Evolutionary conservation across 2,113 vertebrate genomes (phyloP).

Genomic region (Procavia capensis): DNA sequence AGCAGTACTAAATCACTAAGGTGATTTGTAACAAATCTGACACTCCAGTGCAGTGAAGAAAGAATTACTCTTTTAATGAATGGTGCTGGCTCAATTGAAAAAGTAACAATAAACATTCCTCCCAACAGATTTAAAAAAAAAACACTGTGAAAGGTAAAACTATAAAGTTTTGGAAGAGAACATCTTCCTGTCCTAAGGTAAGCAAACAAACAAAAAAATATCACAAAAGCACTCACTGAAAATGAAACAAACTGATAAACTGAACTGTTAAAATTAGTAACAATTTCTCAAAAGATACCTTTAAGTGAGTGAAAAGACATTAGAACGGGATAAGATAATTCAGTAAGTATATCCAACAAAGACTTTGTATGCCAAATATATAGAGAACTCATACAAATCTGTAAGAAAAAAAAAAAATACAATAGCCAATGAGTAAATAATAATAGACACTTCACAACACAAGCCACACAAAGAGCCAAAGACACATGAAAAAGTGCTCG

Average conservation of each 20-base stretch:
- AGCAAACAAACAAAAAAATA: not conserved
- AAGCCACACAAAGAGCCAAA: not conserved
- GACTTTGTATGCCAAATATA: not conserved
- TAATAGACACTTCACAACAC: not conserved
- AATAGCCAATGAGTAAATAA: conserved; percentile 18
- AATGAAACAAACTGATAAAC: not conserved
- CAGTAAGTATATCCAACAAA: not conserved
- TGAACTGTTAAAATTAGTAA: conserved; percentile 3
- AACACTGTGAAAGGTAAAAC: not conserved
- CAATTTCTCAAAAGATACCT: not conserved
- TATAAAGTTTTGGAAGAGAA: not conserved
- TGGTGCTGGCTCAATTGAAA: not conserved
- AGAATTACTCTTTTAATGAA: not conserved
- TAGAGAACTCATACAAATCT: not conserved
- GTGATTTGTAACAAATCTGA: not conserved
- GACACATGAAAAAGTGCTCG: not conserved
- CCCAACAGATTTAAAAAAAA: not conserved
- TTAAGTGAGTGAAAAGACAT: not conserved
- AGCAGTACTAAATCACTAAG: too few relatives aligned
- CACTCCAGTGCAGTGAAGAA: not conserved
- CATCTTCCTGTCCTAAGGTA: not conserved
- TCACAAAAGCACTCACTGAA: not conserved
- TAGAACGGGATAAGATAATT: too few relatives aligned
- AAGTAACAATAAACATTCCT: not conserved
- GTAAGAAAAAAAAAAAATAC: not conserved